phyloP scores from a whole-genome alignment of 2,888 invertebrate species.

The Ommatoiulus sabulosus region DNA sequence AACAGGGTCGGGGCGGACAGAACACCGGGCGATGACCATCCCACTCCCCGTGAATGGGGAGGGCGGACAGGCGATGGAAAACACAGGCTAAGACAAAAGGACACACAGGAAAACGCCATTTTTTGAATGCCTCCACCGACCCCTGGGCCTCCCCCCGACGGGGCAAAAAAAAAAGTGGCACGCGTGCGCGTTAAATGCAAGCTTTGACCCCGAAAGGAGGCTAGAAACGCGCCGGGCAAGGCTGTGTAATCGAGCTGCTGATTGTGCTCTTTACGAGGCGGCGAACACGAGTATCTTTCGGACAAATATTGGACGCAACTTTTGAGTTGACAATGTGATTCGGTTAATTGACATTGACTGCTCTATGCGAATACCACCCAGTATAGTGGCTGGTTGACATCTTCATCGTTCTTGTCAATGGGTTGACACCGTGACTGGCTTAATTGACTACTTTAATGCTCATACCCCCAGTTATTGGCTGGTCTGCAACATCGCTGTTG shows the following conservation, averaged over 20 bases:
- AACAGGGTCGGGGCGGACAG: not conserved
- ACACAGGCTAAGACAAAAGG: slow-evolving; percentile 1
- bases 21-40: slow-evolving; percentile 11
- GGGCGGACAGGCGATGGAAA: slow-evolving; percentile 14
- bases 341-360: too few relatives aligned
- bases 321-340: not conserved
- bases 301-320: not conserved
- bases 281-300: too few relatives aligned
- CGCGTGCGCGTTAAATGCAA: not conserved
- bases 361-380: too few relatives aligned
- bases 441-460: too few relatives aligned
- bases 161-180: not conserved
- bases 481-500: too few relatives aligned
- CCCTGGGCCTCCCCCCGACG: not conserved
- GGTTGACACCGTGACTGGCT: too few relatives aligned
- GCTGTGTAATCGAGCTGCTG: too few relatives aligned
- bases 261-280: not conserved
- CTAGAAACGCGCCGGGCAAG: not conserved
- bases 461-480: too few relatives aligned
- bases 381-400: too few relatives aligned
- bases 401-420: too few relatives aligned
- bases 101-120: slow-evolving; percentile 33
- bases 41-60: not conserved
- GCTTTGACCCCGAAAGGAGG: not conserved
- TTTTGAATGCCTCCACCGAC: not conserved